A percentile compares a stretch with the other conserved stretches of the same genome.
These are phyloP conservation scores for Anoplius nigerrimus DNA, from an alignment of 2,888 invertebrate species.

Conservation along the genomic window DNA sequence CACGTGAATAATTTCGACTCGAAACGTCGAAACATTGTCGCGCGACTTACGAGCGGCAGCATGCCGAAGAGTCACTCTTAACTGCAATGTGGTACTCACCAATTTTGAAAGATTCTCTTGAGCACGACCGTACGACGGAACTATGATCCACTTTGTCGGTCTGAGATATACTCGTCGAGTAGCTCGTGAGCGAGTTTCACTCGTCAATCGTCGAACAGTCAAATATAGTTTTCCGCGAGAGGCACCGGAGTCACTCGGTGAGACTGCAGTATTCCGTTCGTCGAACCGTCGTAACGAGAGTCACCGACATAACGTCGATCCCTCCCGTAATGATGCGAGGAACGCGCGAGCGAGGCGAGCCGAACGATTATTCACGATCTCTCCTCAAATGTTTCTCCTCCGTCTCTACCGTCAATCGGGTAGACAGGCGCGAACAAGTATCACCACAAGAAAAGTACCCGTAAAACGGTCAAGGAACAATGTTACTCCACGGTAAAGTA, in stretches of 20 bases:
- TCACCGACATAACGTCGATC: conserved; percentile 38
- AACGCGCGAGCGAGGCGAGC: too few species aligned
- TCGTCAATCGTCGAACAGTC: conserved; percentile 30
- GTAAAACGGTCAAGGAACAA: background rate
- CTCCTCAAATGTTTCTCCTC: conserved; percentile 4
- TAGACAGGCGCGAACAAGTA: conserved; percentile 1
- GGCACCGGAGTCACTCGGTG: conserved; percentile 38
- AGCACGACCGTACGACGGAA: conserved; percentile 55
- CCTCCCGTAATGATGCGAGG: too few species aligned
- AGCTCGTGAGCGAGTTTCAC: conserved; percentile 12
- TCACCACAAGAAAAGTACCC: conserved; percentile 1
- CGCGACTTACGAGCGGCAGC: too few species aligned
- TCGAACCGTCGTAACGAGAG: conserved; percentile 44
- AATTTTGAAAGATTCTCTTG: conserved; percentile 69
- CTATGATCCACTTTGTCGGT: conserved; percentile 68
- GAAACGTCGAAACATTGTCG: too few species aligned
- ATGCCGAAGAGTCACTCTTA: too few species aligned
- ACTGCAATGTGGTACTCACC: conserved; percentile 62
- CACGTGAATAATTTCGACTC: too few species aligned
- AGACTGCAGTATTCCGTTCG: conserved; percentile 35
- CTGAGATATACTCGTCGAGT: conserved; percentile 2
- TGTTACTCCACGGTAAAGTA: background rate
- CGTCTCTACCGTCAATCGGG: background rate
- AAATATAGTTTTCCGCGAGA: conserved; percentile 26
- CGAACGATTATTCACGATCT: background rate